Conservation (phyloP, 2,797 vertebrate genomes). For the Sebastes alutus region DNA sequence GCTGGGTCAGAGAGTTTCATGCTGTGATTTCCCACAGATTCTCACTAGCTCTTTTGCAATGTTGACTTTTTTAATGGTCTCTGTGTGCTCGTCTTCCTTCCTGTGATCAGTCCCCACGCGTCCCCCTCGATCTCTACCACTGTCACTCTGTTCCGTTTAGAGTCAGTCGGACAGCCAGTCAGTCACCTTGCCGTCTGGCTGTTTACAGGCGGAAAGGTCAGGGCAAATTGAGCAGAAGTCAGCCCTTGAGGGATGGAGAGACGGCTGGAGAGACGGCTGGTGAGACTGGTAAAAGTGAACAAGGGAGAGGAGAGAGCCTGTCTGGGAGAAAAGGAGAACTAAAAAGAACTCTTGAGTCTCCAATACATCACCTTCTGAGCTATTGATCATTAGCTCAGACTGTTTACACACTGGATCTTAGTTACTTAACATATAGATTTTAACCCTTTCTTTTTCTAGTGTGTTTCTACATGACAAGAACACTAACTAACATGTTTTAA, state of each 20-base stretch:
- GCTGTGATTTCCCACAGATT: not conserved
- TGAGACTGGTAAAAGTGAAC: constrained; percentile 22
- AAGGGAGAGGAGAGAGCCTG: constrained; percentile 2
- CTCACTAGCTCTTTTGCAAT: not conserved
- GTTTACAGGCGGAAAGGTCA: constrained; percentile 62
- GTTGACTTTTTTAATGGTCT: not conserved
- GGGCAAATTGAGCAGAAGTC: constrained; percentile 51
- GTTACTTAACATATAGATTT: constrained; percentile 8
- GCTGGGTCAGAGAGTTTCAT: not conserved
- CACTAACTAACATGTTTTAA: not conserved
- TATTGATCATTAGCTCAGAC: constrained; percentile 31
- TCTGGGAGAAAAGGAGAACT: not conserved
- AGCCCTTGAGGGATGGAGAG: constrained; percentile 33
- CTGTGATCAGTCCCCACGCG: not conserved
- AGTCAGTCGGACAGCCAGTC: constrained; percentile 43
- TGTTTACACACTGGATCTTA: constrained; percentile 28
- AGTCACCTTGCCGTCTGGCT: constrained; percentile 43
- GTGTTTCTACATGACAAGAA: not conserved
- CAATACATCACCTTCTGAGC: constrained; percentile 31
- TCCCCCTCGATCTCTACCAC: not conserved
- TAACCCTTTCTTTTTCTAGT: not conserved
- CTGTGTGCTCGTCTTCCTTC: not conserved
- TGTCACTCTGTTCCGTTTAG: constrained; percentile 34
- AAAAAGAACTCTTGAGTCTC: not conserved
- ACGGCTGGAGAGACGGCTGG: constrained; percentile 12